These are phyloP conservation scores for Stenodera caucasica DNA, from an alignment of 2,888 invertebrate species.

Conservation along the genomic window DNA sequence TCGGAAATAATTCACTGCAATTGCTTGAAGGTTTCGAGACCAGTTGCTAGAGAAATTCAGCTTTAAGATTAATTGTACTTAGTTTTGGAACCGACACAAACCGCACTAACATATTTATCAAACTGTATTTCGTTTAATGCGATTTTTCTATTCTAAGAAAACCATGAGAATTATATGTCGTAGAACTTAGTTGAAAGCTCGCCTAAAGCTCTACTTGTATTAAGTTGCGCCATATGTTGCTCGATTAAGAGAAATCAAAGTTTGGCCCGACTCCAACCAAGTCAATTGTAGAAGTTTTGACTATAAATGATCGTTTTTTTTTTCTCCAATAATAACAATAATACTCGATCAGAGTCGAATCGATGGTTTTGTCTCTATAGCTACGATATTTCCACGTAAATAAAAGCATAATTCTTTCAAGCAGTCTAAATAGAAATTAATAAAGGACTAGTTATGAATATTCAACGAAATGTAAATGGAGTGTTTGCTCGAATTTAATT, in stretches of 20 bases:
- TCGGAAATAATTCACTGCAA: conserved; percentile 22
- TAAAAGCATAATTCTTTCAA: conserved; percentile 29
- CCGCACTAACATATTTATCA: conserved; percentile 16
- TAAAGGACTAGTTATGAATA: conserved; percentile 36
- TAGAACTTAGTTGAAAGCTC: background rate
- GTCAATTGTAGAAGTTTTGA: background rate
- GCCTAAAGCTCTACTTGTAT: background rate
- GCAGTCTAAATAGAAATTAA: conserved; percentile 37
- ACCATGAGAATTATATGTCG: background rate
- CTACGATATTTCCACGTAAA: background rate
- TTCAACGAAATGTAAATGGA: conserved; percentile 36
- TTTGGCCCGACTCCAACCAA: background rate
- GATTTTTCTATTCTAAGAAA: conserved; percentile 1
- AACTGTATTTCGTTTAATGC: conserved; percentile 1
- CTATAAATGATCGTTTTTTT: no score
- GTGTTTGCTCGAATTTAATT: conserved; percentile 38
- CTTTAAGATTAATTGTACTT: conserved; percentile 16
- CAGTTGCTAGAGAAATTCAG: conserved; percentile 9
- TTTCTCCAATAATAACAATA: no score
- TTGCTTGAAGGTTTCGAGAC: conserved; percentile 13
- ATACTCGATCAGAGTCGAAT: no score
- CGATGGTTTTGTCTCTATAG: no score
- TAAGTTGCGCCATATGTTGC: background rate
- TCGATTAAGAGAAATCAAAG: conserved; percentile 3
- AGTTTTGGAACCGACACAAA: conserved; percentile 13